Percentiles rank a stretch among this genome's conserved stretches.
Conservation (phyloP, 2,888 invertebrate genomes). For the Nomada ferruginata region DNA sequence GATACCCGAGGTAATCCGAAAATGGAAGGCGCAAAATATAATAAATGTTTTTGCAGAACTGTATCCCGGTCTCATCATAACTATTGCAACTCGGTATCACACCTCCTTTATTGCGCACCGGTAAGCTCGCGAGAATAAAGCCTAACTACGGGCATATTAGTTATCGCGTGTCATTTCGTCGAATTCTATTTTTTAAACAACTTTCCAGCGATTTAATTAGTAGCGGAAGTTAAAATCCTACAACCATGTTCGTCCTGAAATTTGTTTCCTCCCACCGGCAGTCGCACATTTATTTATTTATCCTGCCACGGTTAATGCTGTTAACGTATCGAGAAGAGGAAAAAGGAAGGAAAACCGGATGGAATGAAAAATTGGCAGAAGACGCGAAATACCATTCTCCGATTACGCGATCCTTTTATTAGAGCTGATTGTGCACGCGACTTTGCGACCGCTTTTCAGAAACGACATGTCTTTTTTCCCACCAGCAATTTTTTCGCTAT, state of each 20-base stretch:
- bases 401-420: conserved; percentile 35
- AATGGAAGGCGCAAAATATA: conserved; percentile 45
- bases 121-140: not conserved
- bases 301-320: conserved; percentile 38
- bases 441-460: not conserved
- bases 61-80: conserved; percentile 19
- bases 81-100: conserved; percentile 8
- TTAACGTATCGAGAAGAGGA: conserved; percentile 18
- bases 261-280: conserved; percentile 19
- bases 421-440: not conserved
- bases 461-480: not conserved
- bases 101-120: not conserved
- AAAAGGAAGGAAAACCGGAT: not conserved
- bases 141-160: conserved; percentile 1
- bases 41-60: conserved; percentile 30
- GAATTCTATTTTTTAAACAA: not conserved
- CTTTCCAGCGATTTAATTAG: conserved; percentile 21
- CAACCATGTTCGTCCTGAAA: not conserved
- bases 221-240: conserved; percentile 21
- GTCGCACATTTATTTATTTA: conserved; percentile 28
- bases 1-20: conserved; percentile 37
- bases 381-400: conserved; percentile 3
- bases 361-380: conserved; percentile 16
- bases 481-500: conserved; percentile 47
- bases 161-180: not conserved